Evolutionary conservation across 2,888 invertebrate genomes (phyloP), one percentile per base, ranked within the genome.

Genomic region (Criorhina ranunculi): DNA sequence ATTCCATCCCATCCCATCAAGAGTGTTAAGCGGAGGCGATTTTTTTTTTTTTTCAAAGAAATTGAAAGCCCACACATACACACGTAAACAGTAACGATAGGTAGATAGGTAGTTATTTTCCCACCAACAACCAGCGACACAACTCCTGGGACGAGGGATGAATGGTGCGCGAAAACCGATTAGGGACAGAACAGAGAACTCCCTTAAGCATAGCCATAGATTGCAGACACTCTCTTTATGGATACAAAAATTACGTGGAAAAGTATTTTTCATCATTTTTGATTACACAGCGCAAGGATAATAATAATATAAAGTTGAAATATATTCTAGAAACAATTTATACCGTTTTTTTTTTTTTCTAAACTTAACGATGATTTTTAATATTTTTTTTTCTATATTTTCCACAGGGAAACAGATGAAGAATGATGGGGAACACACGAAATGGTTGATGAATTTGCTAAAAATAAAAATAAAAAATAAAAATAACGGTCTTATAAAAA

Each of bases 211-310:
- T 31, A 35, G 79, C 64, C 64, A 64, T 66, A 70, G 76, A 66
- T 66, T 82, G 66, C 82, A 66, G 66, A 24, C n/a, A n/a, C 51
- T 55, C 60, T 51, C 67, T 55, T 19, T 53, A 62, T 78, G 78
- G 82, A 73, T 64, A 75, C 62, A 69, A 59, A 75, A 83, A 83
- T 83, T 78, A 77, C 62, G 78, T 78, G 78, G 60, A 73, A 75
- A 83, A 83, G 62, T 83, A 83, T 83, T 78, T 83, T 83, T 67
- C 82, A 83, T 83, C 78, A 83, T 83, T 83, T 83, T 78, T 83
- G 82, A 83, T 83, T 78, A 83, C 73, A 78, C 35, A 67, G 77
- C 78, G 53, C 72, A 55, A 55, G 72, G 67, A 83, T 83, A 78
- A 83, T 24, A 24, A 24, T 24, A 24, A 24, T 24, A 24, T 24